A percentile compares a stretch with the other conserved stretches of the same genome.
Evolutionary conservation across 2,888 invertebrate species (phyloP).

Genomic region (Himalopsyche japonica): DNA sequence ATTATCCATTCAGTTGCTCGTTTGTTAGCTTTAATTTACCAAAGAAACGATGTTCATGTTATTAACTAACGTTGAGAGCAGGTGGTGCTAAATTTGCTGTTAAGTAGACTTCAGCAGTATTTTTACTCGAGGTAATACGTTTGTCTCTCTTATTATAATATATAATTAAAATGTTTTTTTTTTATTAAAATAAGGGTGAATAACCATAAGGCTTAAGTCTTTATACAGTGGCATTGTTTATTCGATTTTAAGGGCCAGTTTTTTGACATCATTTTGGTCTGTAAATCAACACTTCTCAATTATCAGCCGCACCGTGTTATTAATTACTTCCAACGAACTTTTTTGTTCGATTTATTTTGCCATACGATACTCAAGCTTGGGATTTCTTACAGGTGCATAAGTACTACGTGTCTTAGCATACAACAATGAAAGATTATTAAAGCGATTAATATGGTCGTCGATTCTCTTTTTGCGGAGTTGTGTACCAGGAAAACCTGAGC

Average conservation of each 20-base stretch:
- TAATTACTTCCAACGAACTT: neutral
- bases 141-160: too few species aligned
- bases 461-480: too few species aligned
- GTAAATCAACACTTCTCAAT: neutral
- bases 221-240: neutral
- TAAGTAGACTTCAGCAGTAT: neutral
- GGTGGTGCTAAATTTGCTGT: neutral
- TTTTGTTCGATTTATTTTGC: too few species aligned
- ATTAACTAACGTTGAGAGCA: neutral
- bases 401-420: too few species aligned
- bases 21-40: neutral
- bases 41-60: neutral
- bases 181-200: too few species aligned
- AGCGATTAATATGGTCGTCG: too few species aligned
- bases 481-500: too few species aligned
- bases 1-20: neutral
- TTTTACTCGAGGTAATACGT: neutral
- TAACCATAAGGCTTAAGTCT: neutral
- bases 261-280: neutral
- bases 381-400: too few species aligned
- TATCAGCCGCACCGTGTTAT: neutral
- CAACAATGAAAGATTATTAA: too few species aligned
- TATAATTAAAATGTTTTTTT: too few species aligned
- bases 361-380: too few species aligned
- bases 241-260: neutral